Base-by-base conservation (phyloP, 2,113 vertebrate species). In the Fregetta grallaria region DNA sequence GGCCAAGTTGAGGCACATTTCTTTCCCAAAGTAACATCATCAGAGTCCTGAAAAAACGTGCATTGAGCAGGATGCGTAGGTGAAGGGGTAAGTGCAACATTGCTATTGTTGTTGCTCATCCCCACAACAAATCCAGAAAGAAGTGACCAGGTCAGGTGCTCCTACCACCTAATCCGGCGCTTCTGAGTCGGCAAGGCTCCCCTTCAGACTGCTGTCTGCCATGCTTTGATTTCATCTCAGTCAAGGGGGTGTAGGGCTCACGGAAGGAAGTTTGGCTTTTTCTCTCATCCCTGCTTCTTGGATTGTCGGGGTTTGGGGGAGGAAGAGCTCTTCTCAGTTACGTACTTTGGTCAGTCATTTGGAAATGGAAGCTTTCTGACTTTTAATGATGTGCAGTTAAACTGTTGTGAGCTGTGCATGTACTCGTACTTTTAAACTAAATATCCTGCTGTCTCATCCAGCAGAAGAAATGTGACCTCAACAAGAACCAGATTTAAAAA, bases 401-500 rank as follows among this genome's bases (percentile, higher is more conserved):
- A 27, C 32, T 90, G 20, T 88, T 4, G 0, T 15, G 27, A 83
- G 16, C 20, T 32, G 4, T 86, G 25, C 3, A 0, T 5, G 1
- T 77, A 58, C 70, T 63, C 59, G 0, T 30, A 53, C 40, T 89
- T 91, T 58, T 44, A 68, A 90, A 85, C 66, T 75, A 82, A 81
- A 72, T 42, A 61, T 53, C 22, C 45, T 18, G 23, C 36, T 81
- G 15, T 52, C 9, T 59, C 34, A 34, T 47, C 18, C 27, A 63
- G 42, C n/a, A 84, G 29, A 76, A 53, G 71, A 81, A 71, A 22
- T 44, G 13, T 81, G 76, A 93, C 61, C 65, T 90, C 62, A 56
- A 10, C 21, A 81, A 85, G 68, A 95, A 72, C 16, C 49, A 58
- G 38, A 87, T 87, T 76, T 86, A n/a, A 78, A 88, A 92, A 19